Evolutionary conservation across 30 jellyfish, hydroid and myxozoan genomes (phyloP).

Genomic region (Mastigias papua): DNA sequence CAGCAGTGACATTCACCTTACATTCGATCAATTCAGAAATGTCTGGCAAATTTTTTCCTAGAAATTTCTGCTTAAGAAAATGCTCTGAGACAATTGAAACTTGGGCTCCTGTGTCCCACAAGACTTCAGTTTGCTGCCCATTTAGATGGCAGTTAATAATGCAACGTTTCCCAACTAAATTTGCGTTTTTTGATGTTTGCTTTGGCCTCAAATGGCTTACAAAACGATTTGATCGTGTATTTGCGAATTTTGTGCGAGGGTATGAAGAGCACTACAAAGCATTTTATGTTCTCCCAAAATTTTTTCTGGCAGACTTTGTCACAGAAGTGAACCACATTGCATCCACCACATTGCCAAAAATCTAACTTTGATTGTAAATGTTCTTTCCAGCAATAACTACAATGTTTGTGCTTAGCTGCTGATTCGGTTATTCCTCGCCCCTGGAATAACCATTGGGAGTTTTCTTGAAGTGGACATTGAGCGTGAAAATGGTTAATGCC

Average conservation of each 20-base stretch:
- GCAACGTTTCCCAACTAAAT: conserved; percentile 46
- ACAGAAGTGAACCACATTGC: conserved; percentile 40
- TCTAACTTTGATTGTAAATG: background rate
- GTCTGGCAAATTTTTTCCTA: conserved; percentile 9
- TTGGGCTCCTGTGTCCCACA: conserved; percentile 75
- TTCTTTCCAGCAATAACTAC: conserved; percentile 40
- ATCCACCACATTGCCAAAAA: conserved; percentile 31
- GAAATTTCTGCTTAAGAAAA: conserved; percentile 40
- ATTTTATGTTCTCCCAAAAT: conserved; percentile 30
- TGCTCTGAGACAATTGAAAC: conserved; percentile 48
- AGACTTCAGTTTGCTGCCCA: conserved; percentile 7
- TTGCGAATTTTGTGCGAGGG: conserved; percentile 11
- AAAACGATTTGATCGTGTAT: background rate
- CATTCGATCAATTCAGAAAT: conserved; percentile 10
- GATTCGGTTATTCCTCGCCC: conserved; percentile 65
- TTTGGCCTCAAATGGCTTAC: conserved; percentile 53
- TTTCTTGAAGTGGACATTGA: conserved; percentile 53
- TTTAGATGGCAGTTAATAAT: conserved; percentile 30
- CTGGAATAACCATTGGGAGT: conserved; percentile 54
- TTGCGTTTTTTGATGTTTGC: no score
- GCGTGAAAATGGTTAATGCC: conserved; percentile 28
- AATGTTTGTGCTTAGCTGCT: conserved; percentile 36
- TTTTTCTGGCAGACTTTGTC: conserved; percentile 29
- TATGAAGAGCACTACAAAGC: conserved; percentile 40
- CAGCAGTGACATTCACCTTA: conserved; percentile 34